A percentile compares a stretch with the other conserved stretches of the same genome.
These are phyloP conservation scores for Channa argus DNA, from an alignment of 2,113 vertebrate species.

Conservation along the genomic window DNA sequence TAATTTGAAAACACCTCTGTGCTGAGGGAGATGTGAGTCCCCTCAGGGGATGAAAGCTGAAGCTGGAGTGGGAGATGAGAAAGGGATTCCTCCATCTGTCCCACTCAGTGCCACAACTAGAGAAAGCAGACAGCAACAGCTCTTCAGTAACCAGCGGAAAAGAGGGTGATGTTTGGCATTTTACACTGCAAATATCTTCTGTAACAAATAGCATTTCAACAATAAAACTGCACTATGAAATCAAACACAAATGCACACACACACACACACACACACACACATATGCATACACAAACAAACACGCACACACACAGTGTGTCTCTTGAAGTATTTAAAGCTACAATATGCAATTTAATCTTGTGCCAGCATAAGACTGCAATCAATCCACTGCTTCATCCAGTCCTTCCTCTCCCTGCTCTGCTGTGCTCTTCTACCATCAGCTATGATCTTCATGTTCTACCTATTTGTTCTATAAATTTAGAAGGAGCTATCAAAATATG, in stretches of 20 bases:
- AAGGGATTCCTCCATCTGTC: slow-evolving; percentile 80
- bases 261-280: not conserved
- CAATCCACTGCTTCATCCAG: no score
- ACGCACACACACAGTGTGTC: no score
- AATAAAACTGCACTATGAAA: slow-evolving; percentile 1
- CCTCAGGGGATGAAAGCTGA: slow-evolving; percentile 67
- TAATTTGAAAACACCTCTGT: slow-evolving; percentile 82
- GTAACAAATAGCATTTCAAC: slow-evolving; percentile 20
- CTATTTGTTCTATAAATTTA: no score
- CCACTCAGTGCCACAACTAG: slow-evolving; percentile 40
- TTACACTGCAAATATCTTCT: slow-evolving; percentile 21
- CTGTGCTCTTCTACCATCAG: no score
- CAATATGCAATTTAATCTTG: no score
- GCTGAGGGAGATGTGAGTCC: slow-evolving; percentile 74
- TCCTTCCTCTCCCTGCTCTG: no score
- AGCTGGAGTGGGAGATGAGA: slow-evolving; percentile 66
- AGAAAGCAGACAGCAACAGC: slow-evolving; percentile 40
- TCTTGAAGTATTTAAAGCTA: no score
- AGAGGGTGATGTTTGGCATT: slow-evolving; percentile 12
- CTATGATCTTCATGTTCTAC: no score
- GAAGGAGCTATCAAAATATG: no score
- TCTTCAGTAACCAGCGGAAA: slow-evolving; percentile 5
- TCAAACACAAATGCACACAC: not conserved
- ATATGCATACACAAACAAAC: not conserved
- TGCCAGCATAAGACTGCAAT: no score